Evolutionary conservation across 2,797 vertebrate species (phyloP).

Genomic region (Rhynchonycteris naso): DNA sequence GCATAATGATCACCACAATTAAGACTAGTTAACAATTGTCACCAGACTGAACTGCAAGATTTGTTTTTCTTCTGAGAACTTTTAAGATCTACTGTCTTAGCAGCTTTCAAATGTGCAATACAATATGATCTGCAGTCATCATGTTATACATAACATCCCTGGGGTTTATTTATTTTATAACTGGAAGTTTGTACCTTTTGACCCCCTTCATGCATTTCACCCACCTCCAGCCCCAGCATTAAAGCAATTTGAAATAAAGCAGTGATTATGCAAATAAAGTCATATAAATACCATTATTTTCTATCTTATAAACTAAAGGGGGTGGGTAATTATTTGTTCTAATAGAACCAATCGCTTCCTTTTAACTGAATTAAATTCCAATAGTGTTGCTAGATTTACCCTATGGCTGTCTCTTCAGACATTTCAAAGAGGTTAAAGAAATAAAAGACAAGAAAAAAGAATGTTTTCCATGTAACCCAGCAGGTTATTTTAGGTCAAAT

Average conservation of each 20-base stretch:
- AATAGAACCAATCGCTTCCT: background rate
- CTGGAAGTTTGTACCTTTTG: background rate
- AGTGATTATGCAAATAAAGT: background rate
- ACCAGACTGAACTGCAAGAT: background rate
- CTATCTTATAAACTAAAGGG: background rate
- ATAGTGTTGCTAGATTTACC: background rate
- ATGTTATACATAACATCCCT: background rate
- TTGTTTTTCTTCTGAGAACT: background rate
- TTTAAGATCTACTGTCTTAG: background rate
- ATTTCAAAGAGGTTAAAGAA: constrained; percentile 30
- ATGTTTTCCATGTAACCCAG: background rate
- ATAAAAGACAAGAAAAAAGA: background rate
- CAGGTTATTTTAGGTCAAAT: background rate
- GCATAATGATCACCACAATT: background rate
- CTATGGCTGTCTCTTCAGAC: background rate
- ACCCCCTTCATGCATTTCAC: background rate
- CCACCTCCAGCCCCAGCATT: background rate
- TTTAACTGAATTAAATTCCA: background rate
- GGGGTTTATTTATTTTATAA: background rate
- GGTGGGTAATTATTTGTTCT: background rate
- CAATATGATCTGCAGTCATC: background rate
- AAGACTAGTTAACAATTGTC: background rate
- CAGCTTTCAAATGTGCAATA: background rate
- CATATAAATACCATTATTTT: background rate
- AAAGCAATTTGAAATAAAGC: background rate